These are phyloP conservation scores for Zaprionus vittiger DNA, from an alignment of 1,140 invertebrate genomes.

Conservation along the genomic window DNA sequence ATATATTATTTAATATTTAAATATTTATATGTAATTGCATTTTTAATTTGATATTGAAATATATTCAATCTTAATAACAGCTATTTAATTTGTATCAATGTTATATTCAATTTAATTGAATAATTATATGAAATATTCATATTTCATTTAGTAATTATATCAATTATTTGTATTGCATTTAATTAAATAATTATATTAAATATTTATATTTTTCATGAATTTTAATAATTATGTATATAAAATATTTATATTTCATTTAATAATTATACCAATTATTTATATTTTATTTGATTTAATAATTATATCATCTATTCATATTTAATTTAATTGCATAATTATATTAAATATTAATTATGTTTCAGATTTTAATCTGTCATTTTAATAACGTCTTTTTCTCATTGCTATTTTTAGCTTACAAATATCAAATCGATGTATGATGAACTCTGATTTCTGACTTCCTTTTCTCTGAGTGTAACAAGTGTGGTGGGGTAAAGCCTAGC, in stretches of 20 bases:
- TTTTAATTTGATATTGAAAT: no score
- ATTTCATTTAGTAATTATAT: not conserved
- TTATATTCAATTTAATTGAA: not conserved
- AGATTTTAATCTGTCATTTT: not conserved
- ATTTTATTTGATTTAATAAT: not conserved
- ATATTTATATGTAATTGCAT: no score
- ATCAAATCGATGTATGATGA: conserved; percentile 26
- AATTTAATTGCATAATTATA: not conserved
- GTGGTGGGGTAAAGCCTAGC: conserved; percentile 21
- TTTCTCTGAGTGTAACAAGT: conserved; percentile 41
- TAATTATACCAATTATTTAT: not conserved
- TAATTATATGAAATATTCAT: not conserved
- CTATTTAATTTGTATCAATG: no score
- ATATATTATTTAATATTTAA: no score
- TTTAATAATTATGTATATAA: no score
- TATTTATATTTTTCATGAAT: not conserved
- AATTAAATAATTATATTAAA: not conserved
- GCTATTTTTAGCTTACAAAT: conserved; percentile 35
- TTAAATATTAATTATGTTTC: conserved; percentile 7
- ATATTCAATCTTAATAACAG: no score
- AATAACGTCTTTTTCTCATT: conserved; percentile 15
- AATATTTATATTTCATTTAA: conserved; percentile 11
- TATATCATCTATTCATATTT: not conserved
- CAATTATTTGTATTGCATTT: not conserved
- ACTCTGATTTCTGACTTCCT: conserved; percentile 1